Evolutionary conservation across 2,888 invertebrate genomes (phyloP).

Genomic region (Stomorhina lunata): DNA sequence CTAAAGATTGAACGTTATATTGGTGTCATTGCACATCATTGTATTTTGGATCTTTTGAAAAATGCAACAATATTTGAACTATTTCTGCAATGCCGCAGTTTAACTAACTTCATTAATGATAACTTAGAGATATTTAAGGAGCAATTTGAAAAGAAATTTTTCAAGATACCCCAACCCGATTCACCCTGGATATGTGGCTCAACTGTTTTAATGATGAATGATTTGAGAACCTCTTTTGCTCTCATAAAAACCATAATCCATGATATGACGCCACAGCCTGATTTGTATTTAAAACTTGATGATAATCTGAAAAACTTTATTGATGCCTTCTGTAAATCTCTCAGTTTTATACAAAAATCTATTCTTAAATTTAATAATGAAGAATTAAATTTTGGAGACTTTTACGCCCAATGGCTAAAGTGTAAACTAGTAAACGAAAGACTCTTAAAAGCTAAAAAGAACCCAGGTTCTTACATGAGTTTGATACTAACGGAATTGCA

Average conservation of each 20-base stretch:
- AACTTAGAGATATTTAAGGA: neutral
- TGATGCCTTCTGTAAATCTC: neutral
- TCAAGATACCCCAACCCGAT: slow-evolving; percentile 24
- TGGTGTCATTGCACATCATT: slow-evolving; percentile 5
- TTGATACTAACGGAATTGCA: neutral
- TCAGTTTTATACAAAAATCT: slow-evolving; percentile 7
- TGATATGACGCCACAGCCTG: too few relatives aligned
- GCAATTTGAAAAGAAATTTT: neutral
- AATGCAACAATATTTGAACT: neutral
- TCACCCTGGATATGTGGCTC: slow-evolving; percentile 44
- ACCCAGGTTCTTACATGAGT: neutral
- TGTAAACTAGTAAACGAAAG: slow-evolving; percentile 21
- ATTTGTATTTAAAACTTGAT: slow-evolving; percentile 13
- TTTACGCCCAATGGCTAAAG: slow-evolving; percentile 33
- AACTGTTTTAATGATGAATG: slow-evolving; percentile 20
- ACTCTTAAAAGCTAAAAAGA: neutral
- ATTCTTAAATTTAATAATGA: neutral
- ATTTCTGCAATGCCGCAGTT: slow-evolving; percentile 22
- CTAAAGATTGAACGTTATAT: slow-evolving; percentile 2
- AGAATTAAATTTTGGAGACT: slow-evolving; percentile 28
- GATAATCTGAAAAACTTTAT: slow-evolving; percentile 13
- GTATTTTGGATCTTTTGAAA: slow-evolving; percentile 24
- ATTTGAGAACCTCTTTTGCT: too few relatives aligned
- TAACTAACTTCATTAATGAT: slow-evolving; percentile 16
- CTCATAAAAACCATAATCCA: neutral